These are phyloP conservation scores for Tanypteryx hageni DNA, from an alignment of 2,888 invertebrate species.

Conservation along the genomic window DNA sequence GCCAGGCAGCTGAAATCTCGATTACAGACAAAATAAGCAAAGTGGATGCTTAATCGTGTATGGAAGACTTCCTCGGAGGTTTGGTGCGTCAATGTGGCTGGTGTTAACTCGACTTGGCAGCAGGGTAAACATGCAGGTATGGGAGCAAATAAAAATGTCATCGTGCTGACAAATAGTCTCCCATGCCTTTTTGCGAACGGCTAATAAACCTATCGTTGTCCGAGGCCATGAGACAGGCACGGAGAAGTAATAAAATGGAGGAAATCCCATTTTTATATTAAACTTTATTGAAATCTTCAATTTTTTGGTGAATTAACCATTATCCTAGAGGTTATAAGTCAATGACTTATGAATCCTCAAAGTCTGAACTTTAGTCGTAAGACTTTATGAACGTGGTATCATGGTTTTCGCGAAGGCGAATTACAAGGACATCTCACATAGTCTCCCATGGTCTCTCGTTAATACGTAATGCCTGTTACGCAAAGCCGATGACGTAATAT, in stretches of 20 bases:
- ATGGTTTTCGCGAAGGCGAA: not conserved
- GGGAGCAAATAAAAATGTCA: not conserved
- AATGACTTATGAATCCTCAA: no score
- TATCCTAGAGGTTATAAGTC: no score
- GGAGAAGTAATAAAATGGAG: not conserved
- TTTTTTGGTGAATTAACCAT: not conserved
- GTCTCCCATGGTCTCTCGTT: not conserved
- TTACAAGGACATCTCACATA: not conserved
- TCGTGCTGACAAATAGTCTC: not conserved
- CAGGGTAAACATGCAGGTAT: not conserved
- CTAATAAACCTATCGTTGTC: not conserved
- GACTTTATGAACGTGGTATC: no score
- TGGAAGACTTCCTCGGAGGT: no score
- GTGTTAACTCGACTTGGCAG: not conserved
- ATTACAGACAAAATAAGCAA: no score
- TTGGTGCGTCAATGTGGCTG: no score
- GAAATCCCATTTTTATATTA: not conserved
- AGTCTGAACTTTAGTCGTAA: no score
- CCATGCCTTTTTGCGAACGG: not conserved
- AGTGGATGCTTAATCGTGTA: no score
- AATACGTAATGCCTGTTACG: conserved; percentile 10
- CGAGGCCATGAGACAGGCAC: not conserved
- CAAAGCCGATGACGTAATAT: not conserved
- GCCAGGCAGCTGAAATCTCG: no score
- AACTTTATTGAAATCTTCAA: not conserved